These are phyloP conservation scores for Drosophila tripunctata DNA, from an alignment of 2,888 invertebrate genomes.

Conservation along the genomic window DNA sequence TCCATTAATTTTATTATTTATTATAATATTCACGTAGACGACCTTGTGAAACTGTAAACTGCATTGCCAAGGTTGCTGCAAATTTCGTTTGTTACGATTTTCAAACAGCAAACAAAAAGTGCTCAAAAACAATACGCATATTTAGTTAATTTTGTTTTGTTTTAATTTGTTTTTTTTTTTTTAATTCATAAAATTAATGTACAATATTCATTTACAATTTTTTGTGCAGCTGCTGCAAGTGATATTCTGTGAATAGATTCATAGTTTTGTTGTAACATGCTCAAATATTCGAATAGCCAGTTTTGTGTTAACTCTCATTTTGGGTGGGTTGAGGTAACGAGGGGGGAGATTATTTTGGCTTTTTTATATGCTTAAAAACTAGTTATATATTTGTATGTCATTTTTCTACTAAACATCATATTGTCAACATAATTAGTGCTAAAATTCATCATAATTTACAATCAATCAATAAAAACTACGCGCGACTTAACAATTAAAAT, in stretches of 20 bases:
- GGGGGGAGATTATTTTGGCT: constrained; percentile 11
- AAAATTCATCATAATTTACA: constrained; percentile 57
- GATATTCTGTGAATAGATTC: constrained; percentile 43
- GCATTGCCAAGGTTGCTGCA: too few relatives aligned
- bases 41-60: too few relatives aligned
- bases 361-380: constrained; percentile 31
- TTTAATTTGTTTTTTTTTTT: constrained; percentile 31
- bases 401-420: constrained; percentile 37
- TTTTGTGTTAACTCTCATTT: constrained; percentile 22
- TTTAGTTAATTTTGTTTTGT: constrained; percentile 10
- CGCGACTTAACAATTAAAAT: constrained; percentile 61
- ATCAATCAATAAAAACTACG: constrained; percentile 37
- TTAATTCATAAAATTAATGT: constrained; percentile 52
- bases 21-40: too few relatives aligned
- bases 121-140: too few relatives aligned
- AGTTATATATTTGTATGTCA: constrained; percentile 31
- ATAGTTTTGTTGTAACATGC: constrained; percentile 27
- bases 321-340: neutral
- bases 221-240: constrained; percentile 32
- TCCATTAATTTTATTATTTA: too few relatives aligned
- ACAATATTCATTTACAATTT: constrained; percentile 54
- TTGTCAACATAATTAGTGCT: constrained; percentile 52
- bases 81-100: too few relatives aligned
- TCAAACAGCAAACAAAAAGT: too few relatives aligned
- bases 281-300: constrained; percentile 55